These are phyloP conservation scores for Ciconia boyciana DNA, from an alignment of 2,113 vertebrate species.

Conservation along the genomic window DNA sequence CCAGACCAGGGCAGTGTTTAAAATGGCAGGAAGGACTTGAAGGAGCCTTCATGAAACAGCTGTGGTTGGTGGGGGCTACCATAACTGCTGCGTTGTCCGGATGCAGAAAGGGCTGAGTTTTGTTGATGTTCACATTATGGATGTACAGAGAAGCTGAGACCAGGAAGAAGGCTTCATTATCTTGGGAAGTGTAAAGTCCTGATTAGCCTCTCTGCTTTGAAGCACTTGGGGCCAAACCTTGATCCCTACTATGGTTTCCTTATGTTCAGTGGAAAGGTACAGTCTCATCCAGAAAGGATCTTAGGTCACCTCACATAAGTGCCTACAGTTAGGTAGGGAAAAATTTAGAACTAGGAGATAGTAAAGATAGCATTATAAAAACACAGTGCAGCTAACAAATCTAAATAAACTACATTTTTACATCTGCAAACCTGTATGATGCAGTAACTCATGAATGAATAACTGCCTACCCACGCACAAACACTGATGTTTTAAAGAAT, in stretches of 20 bases:
- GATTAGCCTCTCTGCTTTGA: neutral
- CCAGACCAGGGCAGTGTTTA: neutral
- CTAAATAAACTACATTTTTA: neutral
- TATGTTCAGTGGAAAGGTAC: neutral
- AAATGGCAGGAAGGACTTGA: neutral
- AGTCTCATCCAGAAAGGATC: neutral
- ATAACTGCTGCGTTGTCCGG: rapidly evolving
- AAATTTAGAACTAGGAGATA: neutral
- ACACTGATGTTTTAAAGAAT: neutral
- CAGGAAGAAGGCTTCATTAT: neutral
- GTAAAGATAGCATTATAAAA: neutral
- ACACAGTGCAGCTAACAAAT: neutral
- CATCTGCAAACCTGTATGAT: neutral
- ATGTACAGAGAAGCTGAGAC: neutral
- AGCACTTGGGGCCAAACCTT: rapidly evolving
- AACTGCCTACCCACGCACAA: neutral
- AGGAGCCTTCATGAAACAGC: neutral
- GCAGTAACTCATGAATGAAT: neutral
- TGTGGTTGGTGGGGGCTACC: neutral
- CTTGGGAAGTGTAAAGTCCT: neutral
- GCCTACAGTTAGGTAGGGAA: neutral
- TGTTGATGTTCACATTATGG: neutral
- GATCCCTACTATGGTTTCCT: neutral
- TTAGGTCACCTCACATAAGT: neutral
- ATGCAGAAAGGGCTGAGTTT: neutral